These are phyloP conservation scores for Girardia tigrina DNA, from an alignment of 2,888 invertebrate species.

Conservation along the genomic window DNA sequence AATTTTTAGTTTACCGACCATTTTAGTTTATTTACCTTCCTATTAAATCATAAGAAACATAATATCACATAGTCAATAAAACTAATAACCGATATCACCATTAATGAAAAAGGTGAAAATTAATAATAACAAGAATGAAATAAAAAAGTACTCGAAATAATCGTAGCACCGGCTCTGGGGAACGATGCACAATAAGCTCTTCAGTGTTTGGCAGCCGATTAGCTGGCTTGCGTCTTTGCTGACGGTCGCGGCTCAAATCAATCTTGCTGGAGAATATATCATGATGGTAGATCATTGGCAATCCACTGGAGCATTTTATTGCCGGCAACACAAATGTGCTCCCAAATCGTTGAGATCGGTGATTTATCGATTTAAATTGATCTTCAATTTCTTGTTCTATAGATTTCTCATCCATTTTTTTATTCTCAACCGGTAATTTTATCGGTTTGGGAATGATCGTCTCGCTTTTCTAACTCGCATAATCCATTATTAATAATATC, in stretches of 20 bases:
- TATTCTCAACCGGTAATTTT: too few relatives aligned
- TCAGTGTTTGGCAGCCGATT: slow-evolving; percentile 62
- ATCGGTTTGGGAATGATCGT: too few relatives aligned
- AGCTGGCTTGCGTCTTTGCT: slow-evolving; percentile 61
- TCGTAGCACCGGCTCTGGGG: slow-evolving; percentile 72
- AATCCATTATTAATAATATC: too few relatives aligned
- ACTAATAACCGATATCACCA: too few relatives aligned
- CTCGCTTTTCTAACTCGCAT: too few relatives aligned
- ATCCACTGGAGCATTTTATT: slow-evolving; percentile 76
- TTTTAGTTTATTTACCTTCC: too few relatives aligned
- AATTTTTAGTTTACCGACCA: too few relatives aligned
- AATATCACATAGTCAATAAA: too few relatives aligned
- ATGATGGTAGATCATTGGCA: slow-evolving; percentile 70
- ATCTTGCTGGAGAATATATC: slow-evolving; percentile 59
- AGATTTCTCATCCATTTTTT: too few relatives aligned
- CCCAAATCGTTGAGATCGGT: slow-evolving; percentile 76
- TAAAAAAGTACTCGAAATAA: too few relatives aligned
- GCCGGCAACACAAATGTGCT: slow-evolving; percentile 81
- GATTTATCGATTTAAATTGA: not conserved
- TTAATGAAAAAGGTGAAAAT: not conserved
- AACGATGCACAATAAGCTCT: slow-evolving; percentile 59
- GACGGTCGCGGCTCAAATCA: slow-evolving; percentile 64
- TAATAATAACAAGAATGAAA: too few relatives aligned
- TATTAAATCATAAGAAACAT: too few relatives aligned
- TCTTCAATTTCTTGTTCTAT: not conserved